phyloP scores from a whole-genome alignment of 2,113 vertebrate species.

The Syrmaticus mikado region DNA sequence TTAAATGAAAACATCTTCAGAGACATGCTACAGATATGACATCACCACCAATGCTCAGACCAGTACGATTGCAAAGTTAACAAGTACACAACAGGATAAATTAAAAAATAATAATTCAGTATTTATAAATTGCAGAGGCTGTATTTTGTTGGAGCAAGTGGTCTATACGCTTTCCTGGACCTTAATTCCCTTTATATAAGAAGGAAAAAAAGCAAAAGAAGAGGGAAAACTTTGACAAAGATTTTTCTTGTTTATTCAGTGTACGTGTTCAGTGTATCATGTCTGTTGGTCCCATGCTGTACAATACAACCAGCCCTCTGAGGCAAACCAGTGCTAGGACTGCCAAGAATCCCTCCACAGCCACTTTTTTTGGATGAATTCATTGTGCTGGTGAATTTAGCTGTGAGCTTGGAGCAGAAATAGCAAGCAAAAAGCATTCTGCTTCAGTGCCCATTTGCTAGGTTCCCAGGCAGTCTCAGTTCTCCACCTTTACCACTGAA shows the following conservation, averaged over 20 bases:
- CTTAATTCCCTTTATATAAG: background rate
- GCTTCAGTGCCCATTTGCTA: background rate
- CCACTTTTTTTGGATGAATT: background rate
- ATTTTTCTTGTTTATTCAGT: background rate
- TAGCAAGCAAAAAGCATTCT: background rate
- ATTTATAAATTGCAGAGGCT: background rate
- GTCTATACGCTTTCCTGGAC: background rate
- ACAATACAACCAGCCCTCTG: background rate
- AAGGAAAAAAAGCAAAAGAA: background rate
- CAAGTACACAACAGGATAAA: background rate
- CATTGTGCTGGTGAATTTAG: background rate
- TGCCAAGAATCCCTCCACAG: background rate
- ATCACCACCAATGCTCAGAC: background rate
- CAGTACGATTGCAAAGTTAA: background rate
- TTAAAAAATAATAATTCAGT: background rate
- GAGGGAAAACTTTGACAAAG: background rate
- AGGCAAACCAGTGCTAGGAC: background rate
- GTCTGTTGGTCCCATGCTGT: background rate
- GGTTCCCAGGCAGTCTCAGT: background rate
- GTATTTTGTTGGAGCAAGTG: background rate
- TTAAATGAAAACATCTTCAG: background rate
- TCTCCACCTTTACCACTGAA: background rate
- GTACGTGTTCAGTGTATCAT: background rate
- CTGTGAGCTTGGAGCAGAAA: background rate
- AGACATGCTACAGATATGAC: background rate